phyloP scores from a whole-genome alignment of 2,797 vertebrate species.

The Gallinago solitaria region DNA sequence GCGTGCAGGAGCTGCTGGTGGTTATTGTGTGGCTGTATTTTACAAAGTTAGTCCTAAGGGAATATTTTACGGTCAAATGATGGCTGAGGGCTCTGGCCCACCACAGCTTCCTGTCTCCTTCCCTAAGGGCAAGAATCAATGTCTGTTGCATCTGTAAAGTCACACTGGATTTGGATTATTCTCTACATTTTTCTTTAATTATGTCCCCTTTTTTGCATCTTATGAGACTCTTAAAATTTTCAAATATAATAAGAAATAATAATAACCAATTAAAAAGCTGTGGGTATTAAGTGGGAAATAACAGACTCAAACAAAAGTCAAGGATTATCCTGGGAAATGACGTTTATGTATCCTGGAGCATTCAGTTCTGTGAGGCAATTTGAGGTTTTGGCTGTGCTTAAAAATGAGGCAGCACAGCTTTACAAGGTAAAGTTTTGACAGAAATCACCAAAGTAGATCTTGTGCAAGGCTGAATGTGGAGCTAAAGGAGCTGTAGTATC shows the following conservation, averaged over 20 bases:
- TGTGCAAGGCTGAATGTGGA: not conserved
- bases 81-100: conserved; percentile 18
- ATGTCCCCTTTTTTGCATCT: not conserved
- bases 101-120: conserved; percentile 47
- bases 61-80: conserved; percentile 9
- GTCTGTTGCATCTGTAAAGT: not conserved
- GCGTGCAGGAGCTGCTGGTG: not conserved
- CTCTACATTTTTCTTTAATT: conserved; percentile 36
- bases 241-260: conserved; percentile 55
- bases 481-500: not conserved
- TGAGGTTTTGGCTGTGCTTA: conserved; percentile 19
- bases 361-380: conserved; percentile 30
- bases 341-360: conserved; percentile 16
- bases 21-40: not conserved
- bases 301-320: conserved; percentile 51
- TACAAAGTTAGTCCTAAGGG: conserved; percentile 8
- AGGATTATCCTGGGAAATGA: conserved; percentile 49
- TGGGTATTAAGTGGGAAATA: conserved; percentile 57
- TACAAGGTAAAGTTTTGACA: not conserved
- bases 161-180: conserved; percentile 8
- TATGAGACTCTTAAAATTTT: conserved; percentile 48
- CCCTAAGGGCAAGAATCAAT: not conserved
- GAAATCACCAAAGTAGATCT: not conserved
- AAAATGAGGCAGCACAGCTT: not conserved
- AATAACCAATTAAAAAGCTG: conserved; percentile 51